Conservation (phyloP, 2,113 vertebrate species). For the Rousettus leschenaultii region DNA sequence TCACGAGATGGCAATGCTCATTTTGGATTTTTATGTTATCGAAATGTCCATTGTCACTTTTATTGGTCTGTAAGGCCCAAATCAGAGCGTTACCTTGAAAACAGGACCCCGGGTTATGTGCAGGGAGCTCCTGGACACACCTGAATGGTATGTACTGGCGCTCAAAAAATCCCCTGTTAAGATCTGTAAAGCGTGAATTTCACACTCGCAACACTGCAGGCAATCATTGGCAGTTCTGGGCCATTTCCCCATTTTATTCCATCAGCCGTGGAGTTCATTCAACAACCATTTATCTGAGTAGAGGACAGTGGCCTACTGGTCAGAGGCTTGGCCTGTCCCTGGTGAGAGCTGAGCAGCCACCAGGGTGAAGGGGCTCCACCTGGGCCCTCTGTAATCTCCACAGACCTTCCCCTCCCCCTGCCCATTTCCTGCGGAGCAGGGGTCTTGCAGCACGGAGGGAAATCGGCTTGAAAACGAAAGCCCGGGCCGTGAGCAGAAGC, state of each 20-base stretch:
- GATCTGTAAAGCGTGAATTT: not conserved
- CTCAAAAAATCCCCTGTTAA: not conserved
- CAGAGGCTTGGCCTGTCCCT: not conserved
- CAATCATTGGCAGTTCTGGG: not conserved
- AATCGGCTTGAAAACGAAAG: not conserved
- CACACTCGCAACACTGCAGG: not conserved
- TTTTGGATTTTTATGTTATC: not conserved
- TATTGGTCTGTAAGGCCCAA: not conserved
- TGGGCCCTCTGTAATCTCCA: not conserved
- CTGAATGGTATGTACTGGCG: not conserved
- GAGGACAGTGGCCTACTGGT: not conserved
- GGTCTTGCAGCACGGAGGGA: not conserved
- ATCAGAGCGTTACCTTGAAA: not conserved
- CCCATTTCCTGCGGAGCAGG: not conserved
- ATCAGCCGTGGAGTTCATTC: not conserved
- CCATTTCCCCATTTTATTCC: not conserved
- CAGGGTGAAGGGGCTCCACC: not conserved
- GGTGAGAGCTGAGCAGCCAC: not conserved
- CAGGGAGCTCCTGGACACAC: no score
- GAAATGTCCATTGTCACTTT: not conserved
- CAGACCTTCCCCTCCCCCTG: not conserved
- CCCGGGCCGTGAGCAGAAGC: not conserved
- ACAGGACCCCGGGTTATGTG: not conserved
- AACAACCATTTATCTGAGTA: not conserved
- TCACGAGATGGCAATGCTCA: accelerated